Percentiles rank a stretch among this genome's conserved stretches.
Conservation (phyloP, 2,113 vertebrate species). For the Caranx ignobilis region DNA sequence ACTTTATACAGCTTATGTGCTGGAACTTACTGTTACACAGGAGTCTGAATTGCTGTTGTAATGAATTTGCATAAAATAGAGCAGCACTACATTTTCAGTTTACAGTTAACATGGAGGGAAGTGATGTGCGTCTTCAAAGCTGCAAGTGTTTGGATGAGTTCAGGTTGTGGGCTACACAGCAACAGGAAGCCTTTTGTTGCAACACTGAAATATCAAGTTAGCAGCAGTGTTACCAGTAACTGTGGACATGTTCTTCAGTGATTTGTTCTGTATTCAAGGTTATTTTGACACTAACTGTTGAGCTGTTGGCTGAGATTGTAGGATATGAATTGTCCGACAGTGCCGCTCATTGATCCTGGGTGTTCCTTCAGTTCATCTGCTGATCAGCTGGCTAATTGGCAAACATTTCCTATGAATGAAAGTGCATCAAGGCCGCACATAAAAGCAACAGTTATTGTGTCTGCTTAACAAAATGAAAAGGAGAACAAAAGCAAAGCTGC, state of each 20-base stretch:
- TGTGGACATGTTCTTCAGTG: neutral
- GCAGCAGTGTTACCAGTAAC: neutral
- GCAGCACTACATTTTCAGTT: neutral
- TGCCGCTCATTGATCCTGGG: neutral
- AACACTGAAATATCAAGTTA: neutral
- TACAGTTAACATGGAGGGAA: constrained; percentile 16
- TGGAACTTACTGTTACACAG: constrained; percentile 62
- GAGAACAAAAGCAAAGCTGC: neutral
- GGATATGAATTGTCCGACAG: neutral
- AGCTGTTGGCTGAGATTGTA: neutral
- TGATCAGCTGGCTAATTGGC: neutral
- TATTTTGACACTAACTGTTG: neutral
- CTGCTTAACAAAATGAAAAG: neutral
- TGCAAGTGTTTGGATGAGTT: neutral
- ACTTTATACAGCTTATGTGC: constrained; percentile 72
- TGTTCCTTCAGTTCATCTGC: neutral
- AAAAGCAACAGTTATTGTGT: neutral
- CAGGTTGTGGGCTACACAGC: neutral
- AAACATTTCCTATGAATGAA: neutral
- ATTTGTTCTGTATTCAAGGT: neutral
- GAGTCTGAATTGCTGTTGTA: constrained; percentile 50
- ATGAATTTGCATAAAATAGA: constrained; percentile 59
- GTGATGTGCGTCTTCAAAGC: neutral
- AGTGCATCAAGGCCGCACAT: neutral
- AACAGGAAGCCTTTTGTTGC: neutral